Evolutionary conservation across 2,797 vertebrate species (phyloP), one percentile per base, ranked within the genome.

Genomic region (Tauraco hartlaubi): DNA sequence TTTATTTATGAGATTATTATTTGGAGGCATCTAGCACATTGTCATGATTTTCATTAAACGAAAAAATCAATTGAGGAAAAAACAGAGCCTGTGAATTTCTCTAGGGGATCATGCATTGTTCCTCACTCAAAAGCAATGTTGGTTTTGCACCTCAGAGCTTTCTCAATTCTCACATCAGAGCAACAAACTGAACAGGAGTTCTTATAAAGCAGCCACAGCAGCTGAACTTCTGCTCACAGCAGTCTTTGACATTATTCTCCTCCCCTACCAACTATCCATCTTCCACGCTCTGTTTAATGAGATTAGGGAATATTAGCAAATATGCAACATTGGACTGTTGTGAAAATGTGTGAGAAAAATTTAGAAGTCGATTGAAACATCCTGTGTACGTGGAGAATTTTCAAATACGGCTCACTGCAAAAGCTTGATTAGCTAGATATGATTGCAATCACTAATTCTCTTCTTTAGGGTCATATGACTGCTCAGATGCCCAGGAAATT

Each of bases 391-490:
- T 85, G 78, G 41, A 95, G 74, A 73, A 94, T 96, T 97, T 97
- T 98, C 96, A 96, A 96, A 95, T 96, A 94, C 39, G 74, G 85
- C 91, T 97, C 71, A 91, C 56, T 89, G 92, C 69, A 97, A 96
- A 95, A 9, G 64, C 93, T 94, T 98, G 97, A 98, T 98, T 98
- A 98, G 96, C 88, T 92, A 91, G 35, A 94, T 96, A 88, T 98
- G 96, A 98, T 97, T 98, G 98, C 97, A 98, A 98, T 98, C 97
- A 97, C 97, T 97, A 98, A 97, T 97, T 97, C 76, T 96, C 89
- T 95, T 93, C 93, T 98, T 97, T 83, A 96, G 95, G 97, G 96
- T 97, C 96, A 97, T 89, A 82, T 33, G 56, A 93, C 94, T 97
- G 94, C 97, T 98, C 90, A 94, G 91, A 97, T 90, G 86, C 95